Evolutionary conservation across 2,113 vertebrate genomes (phyloP).

Genomic region (human): GRCh38 chr3:174684001-174684500

Average conservation of each 20-base stretch:
- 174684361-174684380: not conserved
- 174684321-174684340: not conserved
- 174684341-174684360: not conserved
- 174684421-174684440: not conserved
- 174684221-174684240: not conserved
- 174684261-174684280: not conserved
- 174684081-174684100: not conserved
- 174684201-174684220: not conserved
- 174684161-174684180: not conserved
- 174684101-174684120: not conserved
- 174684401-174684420: not conserved
- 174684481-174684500: not conserved
- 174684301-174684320: not conserved
- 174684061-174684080: not conserved
- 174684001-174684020: not conserved
- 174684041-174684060: not conserved
- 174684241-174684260: not conserved
- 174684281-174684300: not conserved
- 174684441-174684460: not conserved
- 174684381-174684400: not conserved
- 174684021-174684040: not conserved
- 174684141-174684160: slow-evolving; percentile 7
- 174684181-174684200: not conserved
- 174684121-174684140: not conserved
- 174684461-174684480: not conserved